Evolutionary conservation across 2,888 invertebrate genomes (phyloP), one percentile per base, ranked within the genome.

Genomic region (Sminthurides aquaticus): DNA sequence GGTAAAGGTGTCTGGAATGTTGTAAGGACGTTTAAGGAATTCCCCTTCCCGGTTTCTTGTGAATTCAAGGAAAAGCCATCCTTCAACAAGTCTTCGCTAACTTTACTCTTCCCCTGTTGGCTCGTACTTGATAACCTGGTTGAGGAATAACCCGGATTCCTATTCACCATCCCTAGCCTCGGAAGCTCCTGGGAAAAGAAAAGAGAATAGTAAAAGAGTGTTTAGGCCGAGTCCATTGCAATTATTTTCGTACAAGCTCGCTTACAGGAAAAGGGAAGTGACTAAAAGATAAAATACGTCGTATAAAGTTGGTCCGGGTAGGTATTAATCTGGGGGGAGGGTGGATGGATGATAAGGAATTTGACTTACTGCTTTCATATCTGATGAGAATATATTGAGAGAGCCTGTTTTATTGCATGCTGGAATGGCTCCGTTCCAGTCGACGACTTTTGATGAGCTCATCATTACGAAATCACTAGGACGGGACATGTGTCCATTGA

Each of bases 1-100:
- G 67, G 71, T 54, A 74, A 67, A 28, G 74, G 74, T 18, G 74
- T 74, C 66, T 73, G 74, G 72, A 74, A 74, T 71, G 74, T 74
- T 65, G 72, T 70, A 57, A 74, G 62, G 27, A 74, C 72, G 57
- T 71, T 71, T 18, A 72, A 62, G 11, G 73, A 73, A 28, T 66
- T 64, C 57, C 71, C 73, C 62, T 73, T 72, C 49, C 70, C 71
- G 59, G 58, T 61, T 20, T 67, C 67, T 61, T 65, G 64, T 26
- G 58, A 52, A 49, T 49, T 57, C 49, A 63, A 20, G 58, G 59
- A 57, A 58, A 58, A 54, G 5, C 59, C 58, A 29, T 64, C 57
- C 43, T 64, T 64, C 59, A 59, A 58, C 54, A 59, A 52, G 3
- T 64, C 54, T 15, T 8, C 20, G 18, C 59, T 55, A 3, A 24